Evolutionary conservation across 1,140 invertebrate species (phyloP).

Genomic region (Drosophila murphyi): DNA sequence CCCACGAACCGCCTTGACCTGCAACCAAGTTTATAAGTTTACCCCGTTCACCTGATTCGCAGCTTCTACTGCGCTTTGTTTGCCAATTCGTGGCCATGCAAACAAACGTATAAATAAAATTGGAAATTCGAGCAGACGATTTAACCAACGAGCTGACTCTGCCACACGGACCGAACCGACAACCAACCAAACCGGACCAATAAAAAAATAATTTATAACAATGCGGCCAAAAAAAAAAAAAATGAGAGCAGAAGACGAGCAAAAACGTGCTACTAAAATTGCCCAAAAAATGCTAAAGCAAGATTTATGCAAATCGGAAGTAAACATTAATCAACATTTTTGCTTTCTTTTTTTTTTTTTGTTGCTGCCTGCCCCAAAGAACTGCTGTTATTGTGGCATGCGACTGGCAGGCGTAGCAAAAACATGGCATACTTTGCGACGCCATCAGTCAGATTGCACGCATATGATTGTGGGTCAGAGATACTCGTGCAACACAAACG

Average conservation of each 20-base stretch:
- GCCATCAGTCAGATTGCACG: conserved; percentile 54
- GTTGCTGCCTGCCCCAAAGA: conserved; percentile 32
- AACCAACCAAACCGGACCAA: conserved; percentile 40
- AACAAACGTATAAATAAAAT: conserved; percentile 68
- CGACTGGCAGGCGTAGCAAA: conserved; percentile 46
- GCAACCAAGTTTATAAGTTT: conserved; percentile 27
- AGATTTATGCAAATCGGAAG: conserved; percentile 84
- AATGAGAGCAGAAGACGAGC: neutral
- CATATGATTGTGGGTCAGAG: conserved; percentile 64
- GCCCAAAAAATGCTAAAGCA: conserved; percentile 76
- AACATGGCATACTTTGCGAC: conserved; percentile 61
- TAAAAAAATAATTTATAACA: conserved; percentile 82
- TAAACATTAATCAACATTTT: conserved; percentile 84
- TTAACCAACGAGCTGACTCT: conserved; percentile 32
- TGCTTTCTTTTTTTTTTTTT: neutral
- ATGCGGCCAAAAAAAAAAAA: conserved; percentile 32
- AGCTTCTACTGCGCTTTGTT: conserved; percentile 20
- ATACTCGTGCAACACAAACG: conserved; percentile 32
- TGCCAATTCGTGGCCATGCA: conserved; percentile 25
- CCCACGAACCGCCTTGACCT: conserved; percentile 55
- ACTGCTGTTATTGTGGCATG: conserved; percentile 15
- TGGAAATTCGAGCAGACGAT: conserved; percentile 47
- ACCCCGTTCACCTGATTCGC: conserved; percentile 11
- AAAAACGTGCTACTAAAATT: conserved; percentile 42
- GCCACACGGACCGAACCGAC: conserved; percentile 35